Evolutionary conservation across 1,140 invertebrate genomes (phyloP).

Genomic region (Lepidurus arcticus): DNA sequence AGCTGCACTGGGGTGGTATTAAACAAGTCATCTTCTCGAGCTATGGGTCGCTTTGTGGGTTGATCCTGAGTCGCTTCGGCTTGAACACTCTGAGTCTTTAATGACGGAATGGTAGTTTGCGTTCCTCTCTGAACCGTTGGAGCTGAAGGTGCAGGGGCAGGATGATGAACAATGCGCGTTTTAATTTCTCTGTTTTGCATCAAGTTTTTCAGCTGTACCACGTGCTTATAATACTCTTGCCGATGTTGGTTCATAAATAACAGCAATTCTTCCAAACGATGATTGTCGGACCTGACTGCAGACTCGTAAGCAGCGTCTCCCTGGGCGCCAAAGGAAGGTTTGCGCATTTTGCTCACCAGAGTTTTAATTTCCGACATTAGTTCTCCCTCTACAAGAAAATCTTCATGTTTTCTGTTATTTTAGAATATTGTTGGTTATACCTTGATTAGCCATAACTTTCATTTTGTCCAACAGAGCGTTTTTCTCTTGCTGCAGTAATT

Average conservation of each 20-base stretch:
- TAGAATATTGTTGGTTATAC: background rate
- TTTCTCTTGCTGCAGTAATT: slow-evolving; percentile 1
- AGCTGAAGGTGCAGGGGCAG: background rate
- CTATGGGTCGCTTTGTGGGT: background rate
- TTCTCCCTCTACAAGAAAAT: background rate
- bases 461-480: background rate
- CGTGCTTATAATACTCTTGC: slow-evolving; percentile 2
- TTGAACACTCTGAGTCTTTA: background rate
- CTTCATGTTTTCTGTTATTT: background rate
- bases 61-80: background rate
- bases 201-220: background rate
- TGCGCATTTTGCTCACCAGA: background rate
- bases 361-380: background rate
- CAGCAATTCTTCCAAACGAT: background rate
- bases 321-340: background rate
- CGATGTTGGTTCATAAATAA: background rate
- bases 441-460: slow-evolving; percentile 11
- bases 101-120: background rate
- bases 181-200: background rate
- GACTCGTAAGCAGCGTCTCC: background rate
- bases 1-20: background rate
- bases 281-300: background rate
- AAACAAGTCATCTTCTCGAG: background rate
- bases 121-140: background rate
- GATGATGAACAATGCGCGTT: background rate